A percentile compares a stretch with the other conserved stretches of the same genome.
phyloP scores from a whole-genome alignment of 1,140 invertebrate species.

The Anastrepha ludens region DNA sequence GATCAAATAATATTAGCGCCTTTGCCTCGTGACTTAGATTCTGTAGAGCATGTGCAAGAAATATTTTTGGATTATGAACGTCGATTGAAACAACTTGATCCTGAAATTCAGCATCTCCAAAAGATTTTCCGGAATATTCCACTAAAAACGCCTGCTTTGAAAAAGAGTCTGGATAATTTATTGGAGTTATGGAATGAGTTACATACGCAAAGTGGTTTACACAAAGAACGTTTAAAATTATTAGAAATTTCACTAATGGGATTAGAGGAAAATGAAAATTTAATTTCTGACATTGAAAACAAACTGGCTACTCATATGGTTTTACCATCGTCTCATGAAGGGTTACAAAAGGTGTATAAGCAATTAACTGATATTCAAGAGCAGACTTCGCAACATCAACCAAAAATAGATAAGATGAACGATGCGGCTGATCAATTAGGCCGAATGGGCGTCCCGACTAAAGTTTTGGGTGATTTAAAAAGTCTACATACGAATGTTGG shows the following conservation, averaged over 20 bases:
- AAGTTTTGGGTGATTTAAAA: conserved; percentile 89
- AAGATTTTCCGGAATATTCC: conserved; percentile 88
- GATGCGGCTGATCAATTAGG: conserved; percentile 91
- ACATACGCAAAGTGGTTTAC: conserved; percentile 72
- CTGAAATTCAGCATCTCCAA: conserved; percentile 88
- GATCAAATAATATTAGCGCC: conserved; percentile 86
- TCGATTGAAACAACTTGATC: conserved; percentile 81
- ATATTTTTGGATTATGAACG: conserved; percentile 93
- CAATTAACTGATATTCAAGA: conserved; percentile 81
- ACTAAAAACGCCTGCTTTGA: conserved; percentile 91
- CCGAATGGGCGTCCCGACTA: conserved; percentile 81
- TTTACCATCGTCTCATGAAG: conserved; percentile 87
- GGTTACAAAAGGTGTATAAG: conserved; percentile 79
- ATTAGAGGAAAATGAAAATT: conserved; percentile 90
- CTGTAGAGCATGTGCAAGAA: conserved; percentile 88
- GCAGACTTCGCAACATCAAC: conserved; percentile 87
- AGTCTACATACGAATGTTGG: conserved; percentile 94
- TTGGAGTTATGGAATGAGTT: conserved; percentile 90
- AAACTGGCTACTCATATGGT: conserved; percentile 90
- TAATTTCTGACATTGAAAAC: conserved; percentile 93
- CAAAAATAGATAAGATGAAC: conserved; percentile 91
- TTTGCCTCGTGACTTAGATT: conserved; percentile 89
- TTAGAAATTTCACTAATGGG: conserved; percentile 92
- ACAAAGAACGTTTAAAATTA: conserved; percentile 83
- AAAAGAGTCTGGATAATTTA: conserved; percentile 90